Base-by-base conservation (phyloP, 1,140 invertebrate genomes). In the Dufourea novaeangliae region DNA sequence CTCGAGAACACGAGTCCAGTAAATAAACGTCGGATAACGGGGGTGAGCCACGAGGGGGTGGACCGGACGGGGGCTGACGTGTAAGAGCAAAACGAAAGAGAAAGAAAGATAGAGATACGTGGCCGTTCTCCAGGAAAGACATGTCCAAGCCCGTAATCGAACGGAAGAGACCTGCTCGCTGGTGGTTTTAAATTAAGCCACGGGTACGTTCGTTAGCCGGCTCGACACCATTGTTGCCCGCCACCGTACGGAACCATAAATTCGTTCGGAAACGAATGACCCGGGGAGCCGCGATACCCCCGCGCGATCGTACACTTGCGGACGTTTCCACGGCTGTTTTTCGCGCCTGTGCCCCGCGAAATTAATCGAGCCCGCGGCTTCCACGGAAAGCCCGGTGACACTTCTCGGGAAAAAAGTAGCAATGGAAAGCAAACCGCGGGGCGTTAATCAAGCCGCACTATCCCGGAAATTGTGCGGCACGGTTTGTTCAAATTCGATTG, bases 111-210 rank as follows among this genome's bases (percentile, higher is more conserved):
- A 79, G 75, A 86, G 76, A 63, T 39, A 34, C 41, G 22, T 7
- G 29, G 62, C 14, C 54, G 80, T 76, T 75, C 76, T 78, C 63
- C 69, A 80, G 80, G 78, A 88, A 87, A 88, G 82, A 87, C 83
- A 84, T 85, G 88, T 88, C 84, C 86, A 34, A 10, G 75, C 54
- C 64, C 84, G 84, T 88, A 91, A 91, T 91, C 89, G 88, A 89
- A 84, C 87, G 89, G 88, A 90, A 90, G 85, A 85, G 75, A 82
- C 44, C 66, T 62, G 56, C 83, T 74, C 83, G 70, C 83, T 74
- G 78, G 82, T 80, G 83, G 79, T 88, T 90, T 88, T 89, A 89
- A 90, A 89, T 89, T 88, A 86, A 90, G 79, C 82, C 79, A 62
- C 87, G 78, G n/a, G 78, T 66, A 84, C 83, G 83, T 86, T 85